phyloP scores from a whole-genome alignment of 2,113 vertebrate genomes.

The Pseudorectes ferrugineus region DNA sequence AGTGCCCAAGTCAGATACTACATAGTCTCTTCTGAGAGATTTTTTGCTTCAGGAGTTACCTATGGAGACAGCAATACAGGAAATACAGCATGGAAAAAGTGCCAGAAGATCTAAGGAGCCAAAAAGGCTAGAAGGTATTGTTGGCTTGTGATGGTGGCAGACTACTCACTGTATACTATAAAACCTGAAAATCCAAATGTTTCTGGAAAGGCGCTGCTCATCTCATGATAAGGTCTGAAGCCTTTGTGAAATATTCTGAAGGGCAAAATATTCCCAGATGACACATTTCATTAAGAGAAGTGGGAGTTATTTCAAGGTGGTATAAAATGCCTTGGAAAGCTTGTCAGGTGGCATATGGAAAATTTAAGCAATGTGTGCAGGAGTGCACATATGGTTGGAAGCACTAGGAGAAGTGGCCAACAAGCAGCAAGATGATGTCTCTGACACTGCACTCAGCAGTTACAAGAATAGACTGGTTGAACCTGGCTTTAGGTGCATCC shows the following conservation, averaged over 20 bases:
- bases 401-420: not conserved
- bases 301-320: conserved; percentile 21
- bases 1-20: not conserved
- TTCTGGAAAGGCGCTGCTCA: not conserved
- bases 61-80: not conserved
- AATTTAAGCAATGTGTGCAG: not conserved
- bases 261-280: not conserved
- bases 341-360: conserved; percentile 44
- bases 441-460: not conserved
- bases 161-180: not conserved
- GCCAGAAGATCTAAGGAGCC: not conserved
- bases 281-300: not conserved
- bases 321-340: not conserved
- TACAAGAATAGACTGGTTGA: not conserved
- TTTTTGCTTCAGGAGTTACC: not conserved
- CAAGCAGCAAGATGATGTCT: not conserved
- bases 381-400: conserved; percentile 2
- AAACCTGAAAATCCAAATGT: not conserved
- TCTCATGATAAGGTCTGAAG: not conserved
- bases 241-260: not conserved
- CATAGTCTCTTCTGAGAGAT: not conserved
- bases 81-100: not conserved
- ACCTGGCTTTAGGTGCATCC: not conserved
- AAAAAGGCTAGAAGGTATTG: not conserved
- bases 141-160: not conserved